A percentile compares a stretch with the other conserved stretches of the same genome.
Conservation (phyloP, 2,113 vertebrate species). For the Rhinolophus ferrumequinum region DNA sequence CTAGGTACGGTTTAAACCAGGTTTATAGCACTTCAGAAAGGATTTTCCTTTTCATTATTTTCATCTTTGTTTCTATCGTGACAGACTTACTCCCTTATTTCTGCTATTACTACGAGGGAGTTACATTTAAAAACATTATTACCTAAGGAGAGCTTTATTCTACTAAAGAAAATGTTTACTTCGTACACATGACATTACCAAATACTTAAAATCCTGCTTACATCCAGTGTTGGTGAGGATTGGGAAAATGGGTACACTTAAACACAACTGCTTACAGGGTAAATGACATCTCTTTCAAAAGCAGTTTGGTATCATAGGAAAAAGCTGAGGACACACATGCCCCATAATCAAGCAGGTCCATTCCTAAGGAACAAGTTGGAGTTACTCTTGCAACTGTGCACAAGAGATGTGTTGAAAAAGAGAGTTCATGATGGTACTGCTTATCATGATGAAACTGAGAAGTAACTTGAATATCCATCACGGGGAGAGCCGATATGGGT, state of each 20-base stretch:
- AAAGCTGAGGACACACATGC: neutral
- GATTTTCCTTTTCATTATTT: neutral
- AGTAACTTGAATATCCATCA: neutral
- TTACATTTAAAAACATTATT: neutral
- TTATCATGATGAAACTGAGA: neutral
- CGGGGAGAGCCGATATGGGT: neutral
- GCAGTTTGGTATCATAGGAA: neutral
- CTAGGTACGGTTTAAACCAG: neutral
- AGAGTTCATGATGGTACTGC: neutral
- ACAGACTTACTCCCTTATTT: neutral
- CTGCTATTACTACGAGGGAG: neutral
- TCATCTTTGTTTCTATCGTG: neutral
- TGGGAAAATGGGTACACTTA: neutral
- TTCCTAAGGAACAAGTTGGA: neutral
- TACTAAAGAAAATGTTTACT: neutral
- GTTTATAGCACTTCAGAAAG: neutral
- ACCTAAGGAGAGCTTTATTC: neutral
- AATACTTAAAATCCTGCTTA: neutral
- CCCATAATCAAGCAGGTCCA: neutral
- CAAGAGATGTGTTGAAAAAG: neutral
- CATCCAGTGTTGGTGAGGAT: neutral
- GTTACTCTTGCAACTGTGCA: neutral
- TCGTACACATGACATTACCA: neutral
- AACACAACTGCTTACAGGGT: neutral
- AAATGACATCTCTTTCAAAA: neutral